Percentiles rank a stretch among this genome's conserved stretches.
These are phyloP conservation scores for Chelonus formosanus DNA, from an alignment of 2,888 invertebrate species.

Conservation along the genomic window DNA sequence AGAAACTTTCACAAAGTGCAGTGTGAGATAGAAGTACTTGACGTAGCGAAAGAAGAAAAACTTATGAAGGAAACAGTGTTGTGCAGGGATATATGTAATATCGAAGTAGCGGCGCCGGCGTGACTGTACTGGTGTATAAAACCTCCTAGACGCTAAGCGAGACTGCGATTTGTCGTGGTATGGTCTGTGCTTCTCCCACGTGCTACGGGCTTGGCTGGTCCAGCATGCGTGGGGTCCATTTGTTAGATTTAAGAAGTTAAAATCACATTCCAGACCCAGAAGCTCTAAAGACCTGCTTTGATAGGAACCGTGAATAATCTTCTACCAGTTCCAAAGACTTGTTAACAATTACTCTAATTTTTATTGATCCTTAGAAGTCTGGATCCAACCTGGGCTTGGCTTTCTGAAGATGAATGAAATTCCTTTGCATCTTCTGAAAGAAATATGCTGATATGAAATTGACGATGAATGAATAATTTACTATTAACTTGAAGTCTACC, in stretches of 20 bases:
- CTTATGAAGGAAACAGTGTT: slow-evolving; percentile 19
- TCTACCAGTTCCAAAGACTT: not conserved
- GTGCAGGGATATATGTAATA: slow-evolving; percentile 23
- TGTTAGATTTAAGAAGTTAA: not conserved
- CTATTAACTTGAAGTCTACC: too few species aligned
- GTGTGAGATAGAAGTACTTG: slow-evolving; percentile 7
- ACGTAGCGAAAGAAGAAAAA: slow-evolving; percentile 17
- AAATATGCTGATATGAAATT: too few species aligned
- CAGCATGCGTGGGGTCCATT: slow-evolving; percentile 29
- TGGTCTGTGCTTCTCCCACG: slow-evolving; percentile 29
- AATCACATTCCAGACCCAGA: slow-evolving; percentile 13
- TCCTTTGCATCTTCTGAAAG: too few species aligned
- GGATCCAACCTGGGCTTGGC: not conserved
- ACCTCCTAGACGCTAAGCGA: slow-evolving; percentile 19
- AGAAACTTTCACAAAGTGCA: slow-evolving; percentile 19
- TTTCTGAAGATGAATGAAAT: too few species aligned
- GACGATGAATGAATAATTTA: too few species aligned
- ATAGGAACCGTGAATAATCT: not conserved
- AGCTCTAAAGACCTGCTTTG: not conserved
- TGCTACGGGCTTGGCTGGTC: slow-evolving; percentile 21
- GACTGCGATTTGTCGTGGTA: slow-evolving; percentile 28
- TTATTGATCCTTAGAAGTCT: not conserved
- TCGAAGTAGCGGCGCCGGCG: slow-evolving; percentile 20
- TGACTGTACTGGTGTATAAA: slow-evolving; percentile 20
- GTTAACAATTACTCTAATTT: not conserved